phyloP scores from a whole-genome alignment of 2,113 vertebrate species.

The Gambusia affinis region DNA sequence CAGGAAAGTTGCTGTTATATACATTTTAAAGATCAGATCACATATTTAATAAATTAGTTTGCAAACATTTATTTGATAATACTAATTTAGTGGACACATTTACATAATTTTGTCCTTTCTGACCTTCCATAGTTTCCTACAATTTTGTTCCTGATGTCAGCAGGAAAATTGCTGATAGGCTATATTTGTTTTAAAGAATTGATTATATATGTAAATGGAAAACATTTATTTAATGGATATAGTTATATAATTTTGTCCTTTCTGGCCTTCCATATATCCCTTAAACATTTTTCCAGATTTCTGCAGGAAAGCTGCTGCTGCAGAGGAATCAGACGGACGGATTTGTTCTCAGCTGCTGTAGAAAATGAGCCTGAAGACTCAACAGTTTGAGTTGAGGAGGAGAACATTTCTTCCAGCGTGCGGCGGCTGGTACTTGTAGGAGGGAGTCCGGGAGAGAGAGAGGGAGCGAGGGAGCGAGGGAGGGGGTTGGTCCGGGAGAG shows the following conservation, averaged over 20 bases:
- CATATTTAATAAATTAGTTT: no score
- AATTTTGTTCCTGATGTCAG: neutral
- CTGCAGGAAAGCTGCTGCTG: neutral
- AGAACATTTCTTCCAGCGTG: conserved; percentile 51
- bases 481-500: conserved; percentile 35
- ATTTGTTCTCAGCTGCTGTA: neutral
- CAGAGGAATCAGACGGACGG: neutral
- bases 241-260: no score
- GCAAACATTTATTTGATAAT: no score
- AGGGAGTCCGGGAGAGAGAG: conserved; percentile 62
- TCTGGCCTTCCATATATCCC: no score
- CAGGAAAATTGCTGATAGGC: neutral
- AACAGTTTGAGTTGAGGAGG: neutral
- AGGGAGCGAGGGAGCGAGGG: neutral
- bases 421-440: conserved; percentile 44
- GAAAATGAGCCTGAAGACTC: neutral
- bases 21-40: no score
- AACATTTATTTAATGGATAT: no score
- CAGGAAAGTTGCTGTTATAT: no score
- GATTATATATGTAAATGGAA: no score
- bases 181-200: no score
- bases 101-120: no score
- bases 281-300: neutral
- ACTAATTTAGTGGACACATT: no score
- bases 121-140: no score